Conservation (phyloP, 2,797 vertebrate species). For the Acridotheres tristis region DNA sequence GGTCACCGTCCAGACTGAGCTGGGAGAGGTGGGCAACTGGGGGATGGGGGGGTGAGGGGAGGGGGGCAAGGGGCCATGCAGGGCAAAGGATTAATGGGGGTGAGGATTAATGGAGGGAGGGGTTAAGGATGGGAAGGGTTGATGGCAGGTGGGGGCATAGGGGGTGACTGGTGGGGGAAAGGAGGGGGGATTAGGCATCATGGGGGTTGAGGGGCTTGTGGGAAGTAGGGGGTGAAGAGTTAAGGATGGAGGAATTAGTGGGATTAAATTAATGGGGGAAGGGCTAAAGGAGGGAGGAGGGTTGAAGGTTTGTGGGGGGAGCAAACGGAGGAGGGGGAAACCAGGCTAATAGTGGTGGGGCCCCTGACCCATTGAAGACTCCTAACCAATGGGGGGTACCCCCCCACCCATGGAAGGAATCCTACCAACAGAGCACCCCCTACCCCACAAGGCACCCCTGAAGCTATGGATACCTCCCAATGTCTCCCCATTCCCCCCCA, state of each 20-base stretch:
- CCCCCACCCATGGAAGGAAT: background rate
- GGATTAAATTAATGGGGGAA: background rate
- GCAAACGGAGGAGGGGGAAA: rapidly evolving
- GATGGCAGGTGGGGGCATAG: no score
- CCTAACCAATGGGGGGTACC: rapidly evolving
- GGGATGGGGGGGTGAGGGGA: no score
- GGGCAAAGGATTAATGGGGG: background rate
- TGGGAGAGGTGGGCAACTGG: background rate
- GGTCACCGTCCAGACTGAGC: background rate
- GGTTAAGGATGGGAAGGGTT: background rate
- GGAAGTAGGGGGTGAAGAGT: background rate
- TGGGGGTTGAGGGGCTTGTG: background rate
- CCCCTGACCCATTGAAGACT: background rate
- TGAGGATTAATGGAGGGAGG: background rate
- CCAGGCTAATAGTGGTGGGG: background rate
- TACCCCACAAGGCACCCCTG: rapidly evolving
- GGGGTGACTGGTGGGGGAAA: no score
- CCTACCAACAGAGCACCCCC: rapidly evolving
- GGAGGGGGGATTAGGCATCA: background rate
- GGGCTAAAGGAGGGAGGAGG: background rate
- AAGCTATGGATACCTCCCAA: background rate
- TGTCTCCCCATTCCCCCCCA: background rate
- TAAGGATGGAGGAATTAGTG: background rate
- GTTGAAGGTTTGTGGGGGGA: background rate
- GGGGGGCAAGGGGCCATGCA: no score